phyloP scores from a whole-genome alignment of 2,113 vertebrate genomes.

The Syngnathus floridae region DNA sequence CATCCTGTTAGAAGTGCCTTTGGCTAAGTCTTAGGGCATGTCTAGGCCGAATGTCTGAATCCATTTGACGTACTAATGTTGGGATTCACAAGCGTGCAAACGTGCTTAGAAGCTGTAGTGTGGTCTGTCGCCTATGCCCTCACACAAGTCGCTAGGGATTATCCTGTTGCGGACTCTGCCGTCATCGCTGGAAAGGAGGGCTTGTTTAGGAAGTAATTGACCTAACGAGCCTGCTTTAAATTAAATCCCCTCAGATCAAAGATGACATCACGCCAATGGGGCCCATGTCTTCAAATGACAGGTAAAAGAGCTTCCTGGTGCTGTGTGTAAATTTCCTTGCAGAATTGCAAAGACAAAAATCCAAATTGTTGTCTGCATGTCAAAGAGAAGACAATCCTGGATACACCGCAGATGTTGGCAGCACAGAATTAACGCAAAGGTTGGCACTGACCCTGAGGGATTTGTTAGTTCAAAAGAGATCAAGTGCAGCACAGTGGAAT shows the following conservation, averaged over 20 bases:
- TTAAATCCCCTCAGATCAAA: slow-evolving; percentile 31
- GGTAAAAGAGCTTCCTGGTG: neutral
- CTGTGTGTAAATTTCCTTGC: neutral
- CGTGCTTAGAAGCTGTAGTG: slow-evolving; percentile 18
- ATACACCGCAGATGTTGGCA: neutral
- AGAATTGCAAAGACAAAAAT: neutral
- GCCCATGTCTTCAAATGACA: neutral
- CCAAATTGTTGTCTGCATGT: neutral
- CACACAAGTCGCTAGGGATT: slow-evolving; percentile 49
- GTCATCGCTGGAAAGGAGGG: slow-evolving; percentile 49
- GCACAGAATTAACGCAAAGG: slow-evolving; percentile 32
- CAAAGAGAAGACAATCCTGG: slow-evolving; percentile 10
- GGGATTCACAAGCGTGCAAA: slow-evolving; percentile 14
- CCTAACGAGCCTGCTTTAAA: slow-evolving; percentile 13
- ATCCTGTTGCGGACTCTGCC: slow-evolving; percentile 42
- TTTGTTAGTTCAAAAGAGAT: slow-evolving; percentile 35
- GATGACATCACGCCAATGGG: slow-evolving; percentile 7
- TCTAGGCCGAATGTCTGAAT: neutral
- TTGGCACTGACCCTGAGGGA: slow-evolving; percentile 23
- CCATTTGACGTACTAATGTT: neutral
- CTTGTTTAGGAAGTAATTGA: slow-evolving; percentile 23
- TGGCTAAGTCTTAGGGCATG: neutral
- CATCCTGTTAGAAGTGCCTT: neutral
- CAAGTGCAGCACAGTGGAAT: slow-evolving; percentile 7
- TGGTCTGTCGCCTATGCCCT: slow-evolving; percentile 36